phyloP scores from a whole-genome alignment of 2,888 invertebrate genomes.

The Hetaerina titia region DNA sequence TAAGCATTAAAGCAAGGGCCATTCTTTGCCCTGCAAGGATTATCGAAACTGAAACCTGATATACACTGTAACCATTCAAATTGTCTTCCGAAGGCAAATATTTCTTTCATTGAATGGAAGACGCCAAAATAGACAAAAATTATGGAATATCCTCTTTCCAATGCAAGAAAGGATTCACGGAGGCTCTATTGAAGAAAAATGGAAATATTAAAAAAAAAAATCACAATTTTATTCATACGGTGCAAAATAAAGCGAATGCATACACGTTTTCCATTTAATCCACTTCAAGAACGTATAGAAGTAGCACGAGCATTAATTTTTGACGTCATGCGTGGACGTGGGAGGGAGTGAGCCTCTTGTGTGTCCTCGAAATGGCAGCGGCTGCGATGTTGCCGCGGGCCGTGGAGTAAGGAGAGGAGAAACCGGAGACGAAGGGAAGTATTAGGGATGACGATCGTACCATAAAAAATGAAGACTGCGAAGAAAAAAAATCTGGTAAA shows the following conservation, averaged over 20 bases:
- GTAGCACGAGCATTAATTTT: not conserved
- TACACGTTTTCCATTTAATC: not conserved
- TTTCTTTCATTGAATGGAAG: not conserved
- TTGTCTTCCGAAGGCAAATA: not conserved
- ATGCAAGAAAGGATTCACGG: not conserved
- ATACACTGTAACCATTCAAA: not conserved
- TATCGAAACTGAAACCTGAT: not conserved
- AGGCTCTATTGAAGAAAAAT: not conserved
- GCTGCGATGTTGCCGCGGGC: not conserved
- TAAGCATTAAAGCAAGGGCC: not conserved
- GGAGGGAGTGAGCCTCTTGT: not conserved
- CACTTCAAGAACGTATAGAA: not conserved
- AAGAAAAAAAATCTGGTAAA: not conserved
- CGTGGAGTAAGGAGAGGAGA: not conserved
- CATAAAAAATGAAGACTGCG: not conserved
- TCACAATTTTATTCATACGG: not conserved
- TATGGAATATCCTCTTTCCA: not conserved
- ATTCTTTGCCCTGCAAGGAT: not conserved
- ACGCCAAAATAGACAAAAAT: not conserved
- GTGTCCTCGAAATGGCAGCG: not conserved
- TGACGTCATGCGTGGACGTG: not conserved
- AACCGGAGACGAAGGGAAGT: not conserved
- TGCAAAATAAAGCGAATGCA: not conserved
- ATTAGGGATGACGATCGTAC: not conserved
- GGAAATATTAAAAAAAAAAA: not conserved